Conservation (phyloP, 2,888 invertebrate species). For the Peribatodes rhomboidaria region DNA sequence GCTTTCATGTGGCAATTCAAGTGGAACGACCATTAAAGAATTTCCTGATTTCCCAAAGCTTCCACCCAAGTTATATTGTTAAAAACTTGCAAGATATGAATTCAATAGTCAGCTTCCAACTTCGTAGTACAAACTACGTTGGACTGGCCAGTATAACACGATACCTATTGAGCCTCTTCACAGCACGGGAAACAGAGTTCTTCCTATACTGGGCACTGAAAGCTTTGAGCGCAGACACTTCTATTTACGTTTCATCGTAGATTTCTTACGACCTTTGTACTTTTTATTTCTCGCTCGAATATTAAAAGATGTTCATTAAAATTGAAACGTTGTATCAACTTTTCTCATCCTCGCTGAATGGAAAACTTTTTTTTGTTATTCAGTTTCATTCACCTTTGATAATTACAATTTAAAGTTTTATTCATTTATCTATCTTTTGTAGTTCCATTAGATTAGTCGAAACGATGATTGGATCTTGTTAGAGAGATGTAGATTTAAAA, state of each 20-base stretch:
- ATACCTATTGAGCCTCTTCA: not conserved
- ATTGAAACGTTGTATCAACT: conserved; percentile 27
- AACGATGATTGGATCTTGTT: not conserved
- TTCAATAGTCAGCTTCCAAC: conserved; percentile 21
- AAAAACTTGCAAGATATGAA: conserved; percentile 33
- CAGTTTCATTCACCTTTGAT: conserved; percentile 13
- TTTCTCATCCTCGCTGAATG: conserved; percentile 11
- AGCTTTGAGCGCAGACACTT: conserved; percentile 24
- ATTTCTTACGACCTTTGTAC: conserved; percentile 33
- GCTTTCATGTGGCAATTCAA: not conserved
- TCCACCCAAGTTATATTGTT: conserved; percentile 22
- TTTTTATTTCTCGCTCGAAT: conserved; percentile 29
- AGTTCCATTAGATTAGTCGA: not conserved
- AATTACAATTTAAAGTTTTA: not conserved
- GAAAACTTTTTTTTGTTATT: conserved; percentile 10
- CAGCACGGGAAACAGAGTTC: not conserved
- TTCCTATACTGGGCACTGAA: conserved; percentile 14
- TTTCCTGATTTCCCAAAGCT: not conserved
- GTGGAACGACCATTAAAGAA: not conserved
- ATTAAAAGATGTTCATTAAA: conserved; percentile 34
- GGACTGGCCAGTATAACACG: conserved; percentile 10
- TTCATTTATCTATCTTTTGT: not conserved
- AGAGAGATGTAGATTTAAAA: not conserved
- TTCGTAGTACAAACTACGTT: conserved; percentile 23
- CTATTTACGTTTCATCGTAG: conserved; percentile 37